Evolutionary conservation across 2,797 vertebrate species (phyloP).

Genomic region (Pseudochromis fuscus): DNA sequence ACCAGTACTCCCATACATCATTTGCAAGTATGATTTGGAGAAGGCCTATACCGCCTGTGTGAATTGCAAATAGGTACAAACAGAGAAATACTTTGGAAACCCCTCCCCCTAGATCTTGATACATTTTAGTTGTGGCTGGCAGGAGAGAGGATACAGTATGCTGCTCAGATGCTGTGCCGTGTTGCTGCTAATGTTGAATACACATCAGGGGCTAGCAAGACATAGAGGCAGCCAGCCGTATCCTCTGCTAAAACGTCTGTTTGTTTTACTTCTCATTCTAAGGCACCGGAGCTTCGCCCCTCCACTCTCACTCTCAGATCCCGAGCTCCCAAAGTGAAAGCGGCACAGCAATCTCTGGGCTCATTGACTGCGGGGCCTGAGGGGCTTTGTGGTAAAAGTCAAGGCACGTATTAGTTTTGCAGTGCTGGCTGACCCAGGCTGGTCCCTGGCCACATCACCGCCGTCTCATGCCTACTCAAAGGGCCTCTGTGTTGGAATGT

Average conservation of each 20-base stretch:
- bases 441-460: constrained; percentile 66
- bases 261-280: constrained; percentile 63
- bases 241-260: constrained; percentile 53
- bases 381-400: constrained; percentile 71
- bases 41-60: constrained; percentile 26
- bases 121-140: constrained; percentile 13
- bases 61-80: constrained; percentile 61
- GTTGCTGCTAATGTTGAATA: constrained; percentile 43
- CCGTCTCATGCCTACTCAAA: constrained; percentile 70
- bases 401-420: constrained; percentile 69
- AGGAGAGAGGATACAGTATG: neutral
- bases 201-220: constrained; percentile 39
- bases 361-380: constrained; percentile 65
- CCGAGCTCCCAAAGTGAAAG: constrained; percentile 62
- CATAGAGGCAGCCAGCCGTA: constrained; percentile 34
- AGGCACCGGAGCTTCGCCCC: constrained; percentile 24
- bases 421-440: constrained; percentile 69
- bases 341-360: constrained; percentile 68
- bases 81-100: constrained; percentile 41
- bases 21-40: constrained; percentile 74
- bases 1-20: constrained; percentile 60
- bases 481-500: constrained; percentile 63
- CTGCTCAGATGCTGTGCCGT: constrained; percentile 18
- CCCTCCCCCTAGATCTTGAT: constrained; percentile 31
- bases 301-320: constrained; percentile 43